These are phyloP conservation scores for Ceyx margarethae DNA, from an alignment of 2,113 vertebrate genomes.

Conservation along the genomic window DNA sequence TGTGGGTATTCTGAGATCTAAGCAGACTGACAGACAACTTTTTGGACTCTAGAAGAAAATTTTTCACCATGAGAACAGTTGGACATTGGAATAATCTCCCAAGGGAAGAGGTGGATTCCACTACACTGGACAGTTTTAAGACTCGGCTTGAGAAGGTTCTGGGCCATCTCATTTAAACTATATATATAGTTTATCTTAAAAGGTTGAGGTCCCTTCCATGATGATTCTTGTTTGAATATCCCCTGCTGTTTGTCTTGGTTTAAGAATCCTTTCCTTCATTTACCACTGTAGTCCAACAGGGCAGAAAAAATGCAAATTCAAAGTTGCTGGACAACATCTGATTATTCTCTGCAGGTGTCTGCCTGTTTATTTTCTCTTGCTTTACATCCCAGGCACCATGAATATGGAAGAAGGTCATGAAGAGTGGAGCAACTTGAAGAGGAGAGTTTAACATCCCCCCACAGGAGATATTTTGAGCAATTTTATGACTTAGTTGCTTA, in stretches of 20 bases:
- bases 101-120: too few relatives aligned
- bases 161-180: too few relatives aligned
- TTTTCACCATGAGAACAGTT: too few relatives aligned
- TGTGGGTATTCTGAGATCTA: not conserved
- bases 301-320: not conserved
- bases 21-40: not conserved
- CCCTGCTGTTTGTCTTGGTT: not conserved
- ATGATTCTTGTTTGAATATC: not conserved
- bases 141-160: too few relatives aligned
- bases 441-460: not conserved
- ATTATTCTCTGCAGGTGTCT: not conserved
- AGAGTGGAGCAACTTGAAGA: not conserved
- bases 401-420: not conserved
- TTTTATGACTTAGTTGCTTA: not conserved
- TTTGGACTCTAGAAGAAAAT: not conserved
- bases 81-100: too few relatives aligned
- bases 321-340: not conserved
- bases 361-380: not conserved
- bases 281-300: not conserved
- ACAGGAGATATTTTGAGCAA: not conserved
- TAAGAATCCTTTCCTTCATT: not conserved
- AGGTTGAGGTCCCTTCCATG: too few relatives aligned
- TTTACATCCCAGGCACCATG: not conserved
- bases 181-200: too few relatives aligned
- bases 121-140: too few relatives aligned